Conservation (phyloP, 2,888 invertebrate species). For the Machimus atricapillus region DNA sequence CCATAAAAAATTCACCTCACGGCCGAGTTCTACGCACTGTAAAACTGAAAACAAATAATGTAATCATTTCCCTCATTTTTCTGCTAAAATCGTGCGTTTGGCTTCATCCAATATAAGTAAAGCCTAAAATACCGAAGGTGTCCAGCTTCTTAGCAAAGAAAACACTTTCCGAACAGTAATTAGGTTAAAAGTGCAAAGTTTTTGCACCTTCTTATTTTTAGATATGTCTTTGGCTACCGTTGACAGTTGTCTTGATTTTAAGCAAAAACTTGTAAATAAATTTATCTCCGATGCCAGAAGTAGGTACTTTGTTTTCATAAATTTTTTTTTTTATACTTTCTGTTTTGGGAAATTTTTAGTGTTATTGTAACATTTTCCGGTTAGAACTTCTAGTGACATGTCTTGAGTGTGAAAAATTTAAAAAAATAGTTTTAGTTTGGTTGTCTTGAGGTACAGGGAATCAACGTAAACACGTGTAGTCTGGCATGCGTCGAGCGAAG, state of each 20-base stretch:
- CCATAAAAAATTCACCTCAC: background rate
- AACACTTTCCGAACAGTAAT: background rate
- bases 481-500: background rate
- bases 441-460: background rate
- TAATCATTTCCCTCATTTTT: background rate
- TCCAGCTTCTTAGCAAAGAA: background rate
- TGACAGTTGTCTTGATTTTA: constrained; percentile 1
- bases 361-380: background rate
- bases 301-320: background rate
- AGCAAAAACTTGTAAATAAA: background rate
- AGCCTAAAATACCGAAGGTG: background rate
- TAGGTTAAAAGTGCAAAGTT: constrained; percentile 18
- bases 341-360: background rate
- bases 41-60: background rate
- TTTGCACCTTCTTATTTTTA: constrained; percentile 14
- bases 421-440: background rate
- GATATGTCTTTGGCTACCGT: background rate
- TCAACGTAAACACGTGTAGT: background rate
- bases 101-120: background rate
- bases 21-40: background rate
- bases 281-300: background rate
- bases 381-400: background rate
- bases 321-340: background rate
- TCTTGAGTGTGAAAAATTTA: background rate
- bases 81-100: background rate